Conservation (phyloP, 2,113 vertebrate species). For the Heliornis fulica region DNA sequence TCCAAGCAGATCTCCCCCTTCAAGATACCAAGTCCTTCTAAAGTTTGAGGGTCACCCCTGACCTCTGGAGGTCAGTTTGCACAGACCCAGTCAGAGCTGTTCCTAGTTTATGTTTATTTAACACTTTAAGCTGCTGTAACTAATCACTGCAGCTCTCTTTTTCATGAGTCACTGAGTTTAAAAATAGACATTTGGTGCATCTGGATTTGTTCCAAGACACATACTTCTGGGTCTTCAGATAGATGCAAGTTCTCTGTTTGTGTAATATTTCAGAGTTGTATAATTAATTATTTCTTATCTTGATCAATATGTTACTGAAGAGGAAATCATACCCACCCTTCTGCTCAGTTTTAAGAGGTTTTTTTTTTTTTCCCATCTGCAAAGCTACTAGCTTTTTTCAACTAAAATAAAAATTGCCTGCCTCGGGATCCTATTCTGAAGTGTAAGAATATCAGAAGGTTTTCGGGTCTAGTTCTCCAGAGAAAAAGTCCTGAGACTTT, state of each 20-base stretch:
- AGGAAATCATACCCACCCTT: constrained; percentile 18
- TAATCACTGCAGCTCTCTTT: neutral
- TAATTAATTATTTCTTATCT: constrained; percentile 54
- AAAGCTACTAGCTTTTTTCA: constrained; percentile 20
- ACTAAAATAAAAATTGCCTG: neutral
- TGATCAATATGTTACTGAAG: neutral
- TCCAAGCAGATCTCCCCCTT: neutral
- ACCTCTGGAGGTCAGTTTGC: neutral
- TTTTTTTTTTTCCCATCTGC: neutral
- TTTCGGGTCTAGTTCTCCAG: neutral
- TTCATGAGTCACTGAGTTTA: constrained; percentile 34
- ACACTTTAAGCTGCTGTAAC: neutral
- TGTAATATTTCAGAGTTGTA: neutral
- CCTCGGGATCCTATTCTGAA: neutral
- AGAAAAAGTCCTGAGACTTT: neutral
- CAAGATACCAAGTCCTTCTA: neutral
- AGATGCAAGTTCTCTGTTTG: neutral
- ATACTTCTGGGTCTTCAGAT: constrained; percentile 1
- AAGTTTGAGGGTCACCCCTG: neutral
- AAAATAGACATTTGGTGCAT: constrained; percentile 37
- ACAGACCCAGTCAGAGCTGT: neutral
- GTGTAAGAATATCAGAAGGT: neutral
- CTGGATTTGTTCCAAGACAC: neutral
- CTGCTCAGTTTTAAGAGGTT: neutral
- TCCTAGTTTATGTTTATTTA: constrained; percentile 26